Conservation (phyloP, 2,888 invertebrate genomes). For the Scaptodrosophila latifasciaeformis region DNA sequence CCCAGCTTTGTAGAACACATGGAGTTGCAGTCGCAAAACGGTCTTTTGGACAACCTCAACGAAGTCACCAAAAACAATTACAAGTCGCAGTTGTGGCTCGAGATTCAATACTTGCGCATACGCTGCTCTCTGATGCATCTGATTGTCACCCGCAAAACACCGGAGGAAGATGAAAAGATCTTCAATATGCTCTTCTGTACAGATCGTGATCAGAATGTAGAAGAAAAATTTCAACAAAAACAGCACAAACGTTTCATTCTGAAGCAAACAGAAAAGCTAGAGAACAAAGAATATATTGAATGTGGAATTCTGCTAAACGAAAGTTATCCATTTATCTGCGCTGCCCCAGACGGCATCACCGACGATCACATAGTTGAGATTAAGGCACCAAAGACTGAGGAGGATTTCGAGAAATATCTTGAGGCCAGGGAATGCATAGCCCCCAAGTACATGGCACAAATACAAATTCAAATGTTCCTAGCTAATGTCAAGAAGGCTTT, state of each 20-base stretch:
- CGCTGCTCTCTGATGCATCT: conserved; percentile 73
- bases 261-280: conserved; percentile 73
- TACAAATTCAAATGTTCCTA: conserved; percentile 74
- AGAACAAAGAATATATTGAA: conserved; percentile 72
- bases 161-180: conserved; percentile 68
- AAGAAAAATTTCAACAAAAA: conserved; percentile 70
- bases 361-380: conserved; percentile 75
- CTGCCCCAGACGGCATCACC: conserved; percentile 73
- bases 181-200: conserved; percentile 71
- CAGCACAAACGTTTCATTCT: conserved; percentile 74
- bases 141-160: conserved; percentile 66
- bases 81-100: conserved; percentile 71
- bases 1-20: conserved; percentile 66
- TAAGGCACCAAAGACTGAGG: conserved; percentile 73
- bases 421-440: conserved; percentile 73
- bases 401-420: conserved; percentile 74
- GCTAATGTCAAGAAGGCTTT: conserved; percentile 74
- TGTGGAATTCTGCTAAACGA: conserved; percentile 71
- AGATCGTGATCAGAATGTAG: conserved; percentile 67
- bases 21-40: conserved; percentile 68
- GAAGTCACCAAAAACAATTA: conserved; percentile 68
- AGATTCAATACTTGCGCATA: conserved; percentile 72
- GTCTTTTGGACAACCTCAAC: conserved; percentile 66
- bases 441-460: conserved; percentile 74
- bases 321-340: conserved; percentile 72